phyloP scores from a whole-genome alignment of 2,888 invertebrate species.

The Agrotis puta region DNA sequence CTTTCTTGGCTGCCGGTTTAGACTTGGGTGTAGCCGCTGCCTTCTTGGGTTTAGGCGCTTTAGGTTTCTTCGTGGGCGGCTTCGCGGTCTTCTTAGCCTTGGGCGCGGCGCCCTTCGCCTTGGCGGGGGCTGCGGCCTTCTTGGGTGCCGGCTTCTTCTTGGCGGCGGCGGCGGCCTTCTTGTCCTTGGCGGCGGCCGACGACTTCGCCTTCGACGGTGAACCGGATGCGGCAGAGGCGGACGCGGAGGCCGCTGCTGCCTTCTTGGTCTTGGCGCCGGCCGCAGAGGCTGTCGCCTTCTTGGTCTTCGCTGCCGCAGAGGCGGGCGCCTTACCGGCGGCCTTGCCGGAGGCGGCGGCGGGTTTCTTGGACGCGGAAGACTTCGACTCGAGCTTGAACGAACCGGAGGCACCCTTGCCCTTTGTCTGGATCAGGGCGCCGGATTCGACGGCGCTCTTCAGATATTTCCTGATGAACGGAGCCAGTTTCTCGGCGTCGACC shows the following conservation, averaged over 20 bases:
- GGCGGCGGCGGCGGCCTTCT: conserved; percentile 70
- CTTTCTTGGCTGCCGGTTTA: conserved; percentile 64
- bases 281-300: conserved; percentile 60
- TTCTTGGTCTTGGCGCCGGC: conserved; percentile 45
- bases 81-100: conserved; percentile 71
- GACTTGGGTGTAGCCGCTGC: conserved; percentile 66
- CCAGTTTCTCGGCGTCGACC: conserved; percentile 90
- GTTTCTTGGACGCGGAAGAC: conserved; percentile 53
- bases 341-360: conserved; percentile 21
- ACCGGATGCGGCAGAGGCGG: no score
- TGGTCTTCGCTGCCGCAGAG: conserved; percentile 22
- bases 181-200: conserved; percentile 62
- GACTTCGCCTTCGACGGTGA: conserved; percentile 59
- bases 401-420: conserved; percentile 90
- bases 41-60: conserved; percentile 80
- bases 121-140: conserved; percentile 63
- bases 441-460: conserved; percentile 81
- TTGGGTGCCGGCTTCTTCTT: conserved; percentile 70
- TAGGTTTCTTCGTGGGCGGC: conserved; percentile 80
- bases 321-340: conserved; percentile 19
- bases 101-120: conserved; percentile 66
- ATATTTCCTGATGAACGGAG: conserved; percentile 91
- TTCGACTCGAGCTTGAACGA: conserved; percentile 80
- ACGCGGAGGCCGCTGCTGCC: conserved; percentile 49
- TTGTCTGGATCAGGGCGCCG: conserved; percentile 90